A percentile compares a stretch with the other conserved stretches of the same genome.
Evolutionary conservation across 2,888 invertebrate species (phyloP).

Genomic region (Sphecodes monilicornis): DNA sequence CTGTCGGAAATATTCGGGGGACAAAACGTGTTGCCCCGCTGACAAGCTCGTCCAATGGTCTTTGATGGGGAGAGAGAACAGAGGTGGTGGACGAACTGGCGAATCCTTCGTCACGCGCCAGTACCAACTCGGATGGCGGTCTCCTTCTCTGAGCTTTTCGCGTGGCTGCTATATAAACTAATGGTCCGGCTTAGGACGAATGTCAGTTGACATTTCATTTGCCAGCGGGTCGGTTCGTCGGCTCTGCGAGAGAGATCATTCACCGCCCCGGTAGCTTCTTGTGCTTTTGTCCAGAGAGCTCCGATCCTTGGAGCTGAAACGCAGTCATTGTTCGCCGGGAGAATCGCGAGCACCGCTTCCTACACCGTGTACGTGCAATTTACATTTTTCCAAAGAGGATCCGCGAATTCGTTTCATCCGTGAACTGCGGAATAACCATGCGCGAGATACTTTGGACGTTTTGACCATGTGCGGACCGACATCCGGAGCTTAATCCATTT

Average conservation of each 20-base stretch:
- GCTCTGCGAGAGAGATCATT: not conserved
- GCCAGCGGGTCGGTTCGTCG: constrained; percentile 51
- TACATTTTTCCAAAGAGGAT: not conserved
- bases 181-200: constrained; percentile 69
- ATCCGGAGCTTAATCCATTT: not conserved
- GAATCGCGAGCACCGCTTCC: not conserved
- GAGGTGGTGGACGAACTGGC: constrained; percentile 68
- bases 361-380: not conserved
- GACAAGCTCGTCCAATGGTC: constrained; percentile 66
- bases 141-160: constrained; percentile 75
- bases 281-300: not conserved
- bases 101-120: constrained; percentile 82
- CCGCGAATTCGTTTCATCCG: not conserved
- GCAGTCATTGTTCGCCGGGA: not conserved
- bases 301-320: not conserved
- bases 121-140: constrained; percentile 80
- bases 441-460: not conserved
- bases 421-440: not conserved
- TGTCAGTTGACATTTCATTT: constrained; percentile 79
- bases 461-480: not conserved
- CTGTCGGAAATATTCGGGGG: constrained; percentile 10
- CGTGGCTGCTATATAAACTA: constrained; percentile 79
- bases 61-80: constrained; percentile 51
- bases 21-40: constrained; percentile 4
- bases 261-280: not conserved